Evolutionary conservation across 1,140 invertebrate species (phyloP).

Genomic region (Diorhabda elongata): DNA sequence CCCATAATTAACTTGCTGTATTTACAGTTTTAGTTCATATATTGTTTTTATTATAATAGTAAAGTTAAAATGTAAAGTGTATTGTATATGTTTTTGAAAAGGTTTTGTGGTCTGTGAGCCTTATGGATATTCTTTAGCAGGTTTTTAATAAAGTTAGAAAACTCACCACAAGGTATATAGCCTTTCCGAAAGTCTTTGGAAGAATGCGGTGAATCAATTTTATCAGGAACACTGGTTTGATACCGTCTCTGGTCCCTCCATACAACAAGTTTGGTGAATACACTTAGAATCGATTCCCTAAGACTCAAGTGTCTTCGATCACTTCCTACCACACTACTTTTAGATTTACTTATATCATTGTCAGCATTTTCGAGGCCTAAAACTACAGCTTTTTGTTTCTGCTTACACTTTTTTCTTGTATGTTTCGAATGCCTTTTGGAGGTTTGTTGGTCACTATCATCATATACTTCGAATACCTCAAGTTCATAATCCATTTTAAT

Average conservation of each 20-base stretch:
- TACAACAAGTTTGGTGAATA: conserved; percentile 63
- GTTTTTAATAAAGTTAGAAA: too few relatives aligned
- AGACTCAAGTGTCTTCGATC: conserved; percentile 47
- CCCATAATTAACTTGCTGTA: too few relatives aligned
- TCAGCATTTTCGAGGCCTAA: conserved; percentile 33
- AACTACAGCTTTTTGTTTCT: conserved; percentile 36
- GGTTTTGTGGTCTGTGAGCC: too few relatives aligned
- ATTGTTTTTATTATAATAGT: too few relatives aligned
- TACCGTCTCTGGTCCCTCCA: conserved; percentile 54
- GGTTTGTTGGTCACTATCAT: conserved; percentile 39
- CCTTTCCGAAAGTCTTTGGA: conserved; percentile 53
- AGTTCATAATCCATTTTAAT: conserved; percentile 46
- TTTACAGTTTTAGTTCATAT: too few relatives aligned
- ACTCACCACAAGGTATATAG: conserved; percentile 51
- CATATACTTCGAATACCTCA: conserved; percentile 47
- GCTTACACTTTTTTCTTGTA: conserved; percentile 45
- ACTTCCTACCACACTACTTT: conserved; percentile 43
- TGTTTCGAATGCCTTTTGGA: conserved; percentile 42
- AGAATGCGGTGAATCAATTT: conserved; percentile 52
- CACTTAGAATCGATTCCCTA: conserved; percentile 59
- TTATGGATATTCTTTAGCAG: too few relatives aligned
- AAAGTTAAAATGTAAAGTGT: too few relatives aligned
- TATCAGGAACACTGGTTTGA: conserved; percentile 56
- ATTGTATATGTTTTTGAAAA: too few relatives aligned
- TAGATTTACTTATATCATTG: conserved; percentile 41